Conservation (phyloP, 1,140 invertebrate genomes). For the Daktulosphaira vitifoliae region DNA sequence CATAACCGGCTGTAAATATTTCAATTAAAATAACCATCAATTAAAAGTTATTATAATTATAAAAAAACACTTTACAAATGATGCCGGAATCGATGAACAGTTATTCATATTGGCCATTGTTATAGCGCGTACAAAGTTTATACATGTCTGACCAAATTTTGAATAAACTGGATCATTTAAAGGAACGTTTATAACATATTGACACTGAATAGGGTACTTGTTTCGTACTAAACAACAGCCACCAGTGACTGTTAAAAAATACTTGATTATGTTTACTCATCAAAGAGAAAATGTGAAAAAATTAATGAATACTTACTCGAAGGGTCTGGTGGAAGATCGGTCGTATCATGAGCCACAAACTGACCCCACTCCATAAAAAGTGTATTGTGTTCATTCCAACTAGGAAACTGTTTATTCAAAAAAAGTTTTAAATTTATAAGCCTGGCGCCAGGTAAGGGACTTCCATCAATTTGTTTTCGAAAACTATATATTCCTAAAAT, state of each 20-base stretch:
- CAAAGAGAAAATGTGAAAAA: neutral
- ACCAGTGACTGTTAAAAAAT: neutral
- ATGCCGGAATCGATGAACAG: neutral
- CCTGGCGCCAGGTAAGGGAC: too few species aligned
- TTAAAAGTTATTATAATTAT: too few species aligned
- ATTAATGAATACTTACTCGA: neutral
- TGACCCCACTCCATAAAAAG: slow-evolving; percentile 96
- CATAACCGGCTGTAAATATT: too few species aligned
- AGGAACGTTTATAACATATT: slow-evolving; percentile 63
- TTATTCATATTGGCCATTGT: slow-evolving; percentile 42
- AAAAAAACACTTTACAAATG: slow-evolving; percentile 16
- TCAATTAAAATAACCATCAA: too few species aligned
- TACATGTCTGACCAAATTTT: slow-evolving; percentile 59
- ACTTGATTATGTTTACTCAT: neutral
- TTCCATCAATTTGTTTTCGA: too few species aligned
- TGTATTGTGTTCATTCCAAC: too few species aligned
- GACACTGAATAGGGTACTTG: neutral
- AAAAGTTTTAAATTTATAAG: too few species aligned
- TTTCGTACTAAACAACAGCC: slow-evolving; percentile 4
- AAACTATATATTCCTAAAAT: too few species aligned
- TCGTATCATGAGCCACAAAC: slow-evolving; percentile 85
- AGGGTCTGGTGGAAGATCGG: neutral
- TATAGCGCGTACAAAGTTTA: slow-evolving; percentile 74
- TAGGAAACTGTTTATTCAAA: too few species aligned
- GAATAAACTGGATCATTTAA: slow-evolving; percentile 68